Evolutionary conservation across 2,113 vertebrate species (phyloP).

Genomic region (Hemichromis elongatus): DNA sequence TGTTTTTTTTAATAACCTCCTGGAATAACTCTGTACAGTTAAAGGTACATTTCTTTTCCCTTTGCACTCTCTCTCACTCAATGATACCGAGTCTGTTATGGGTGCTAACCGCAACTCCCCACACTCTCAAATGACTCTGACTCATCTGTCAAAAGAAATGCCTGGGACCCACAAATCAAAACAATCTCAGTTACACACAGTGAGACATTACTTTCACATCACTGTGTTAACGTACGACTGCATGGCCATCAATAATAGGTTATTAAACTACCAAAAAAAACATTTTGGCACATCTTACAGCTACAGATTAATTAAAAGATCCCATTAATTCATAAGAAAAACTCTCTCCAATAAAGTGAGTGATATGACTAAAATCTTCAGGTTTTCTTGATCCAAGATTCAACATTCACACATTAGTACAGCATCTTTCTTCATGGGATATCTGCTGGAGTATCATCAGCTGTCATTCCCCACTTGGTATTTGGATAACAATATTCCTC

Average conservation of each 20-base stretch:
- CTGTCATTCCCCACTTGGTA: neutral
- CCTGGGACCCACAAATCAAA: neutral
- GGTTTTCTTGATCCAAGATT: neutral
- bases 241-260: neutral
- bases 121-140: neutral
- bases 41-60: neutral
- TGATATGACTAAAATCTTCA: neutral
- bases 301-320: neutral
- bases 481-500: neutral
- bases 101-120: neutral
- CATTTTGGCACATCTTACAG: neutral
- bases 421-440: neutral
- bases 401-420: neutral
- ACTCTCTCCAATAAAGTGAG: neutral
- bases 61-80: neutral
- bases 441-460: neutral
- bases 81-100: neutral
- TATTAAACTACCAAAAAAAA: neutral
- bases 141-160: neutral
- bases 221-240: rapidly evolving
- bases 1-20: neutral
- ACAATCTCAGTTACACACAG: neutral
- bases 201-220: neutral
- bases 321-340: rapidly evolving
- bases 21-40: neutral